Evolutionary conservation across 2,888 invertebrate genomes (phyloP), one percentile per base, ranked within the genome.

Genomic region (Lithophane socia): DNA sequence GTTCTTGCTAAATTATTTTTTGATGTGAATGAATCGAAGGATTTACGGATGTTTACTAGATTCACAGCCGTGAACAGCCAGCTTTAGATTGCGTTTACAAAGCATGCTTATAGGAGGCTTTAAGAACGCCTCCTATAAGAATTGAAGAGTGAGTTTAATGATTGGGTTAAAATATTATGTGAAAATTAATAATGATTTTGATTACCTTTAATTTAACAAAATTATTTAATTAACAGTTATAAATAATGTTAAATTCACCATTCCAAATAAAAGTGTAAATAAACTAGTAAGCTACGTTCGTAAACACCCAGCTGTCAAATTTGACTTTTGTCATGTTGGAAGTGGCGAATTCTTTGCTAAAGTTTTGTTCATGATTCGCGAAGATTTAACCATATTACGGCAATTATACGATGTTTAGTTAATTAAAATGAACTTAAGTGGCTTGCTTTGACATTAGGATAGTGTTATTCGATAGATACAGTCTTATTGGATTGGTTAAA

Each of bases 311-410:
- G 16, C 84, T 93, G 94, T 94, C 94, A 94, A 85, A 83, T 88
- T 86, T 95, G 95, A 96, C 96, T 96, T 96, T 96, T 96, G 96
- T 96, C 96, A 96, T 96, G 96, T 96, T 96, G 96, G 96, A 96
- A 96, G 94, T 94, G 86, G 88, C 75, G 87, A 92, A 93, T 93
- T 93, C 92, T 91, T 88, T 86, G 44, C 87, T 87, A 91, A 94
- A 94, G 93, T 95, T 96, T 95, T 92, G 91, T 91, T 91, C 88
- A 82, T 87, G 86, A 89, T 89, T 92, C 84, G 79, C 85, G 81
- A 89, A 92, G 90, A 91, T 93, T 94, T 90, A 88, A 82, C 89
- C 92, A 92, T 94, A 94, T 93, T 94, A 92, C 88, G 82, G 89
- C 86, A 84, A 88, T 83, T 92, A 90, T 87, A 84, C 82, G 75